Conservation (phyloP, 2,113 vertebrate species). For the Struthio camelus region DNA sequence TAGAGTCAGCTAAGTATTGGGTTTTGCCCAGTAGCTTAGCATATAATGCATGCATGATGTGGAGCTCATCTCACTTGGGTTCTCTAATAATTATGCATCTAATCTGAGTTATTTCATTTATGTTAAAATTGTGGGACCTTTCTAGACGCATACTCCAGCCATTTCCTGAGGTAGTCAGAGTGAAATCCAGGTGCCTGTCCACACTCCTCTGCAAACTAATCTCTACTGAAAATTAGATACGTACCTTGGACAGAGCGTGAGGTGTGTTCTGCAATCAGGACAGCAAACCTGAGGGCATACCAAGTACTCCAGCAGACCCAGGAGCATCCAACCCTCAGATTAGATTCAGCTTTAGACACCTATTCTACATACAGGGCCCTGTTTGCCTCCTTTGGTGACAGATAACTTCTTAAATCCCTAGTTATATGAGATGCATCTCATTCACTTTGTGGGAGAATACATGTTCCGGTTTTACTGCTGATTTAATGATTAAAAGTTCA, state of each 20-base stretch:
- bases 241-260: background rate
- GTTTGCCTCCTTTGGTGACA: background rate
- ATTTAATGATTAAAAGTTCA: background rate
- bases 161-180: background rate
- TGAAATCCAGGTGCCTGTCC: background rate
- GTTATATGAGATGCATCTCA: fast-evolving
- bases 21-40: background rate
- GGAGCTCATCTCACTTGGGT: background rate
- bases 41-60: background rate
- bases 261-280: background rate
- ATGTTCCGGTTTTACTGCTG: background rate
- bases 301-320: background rate
- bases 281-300: background rate
- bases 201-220: background rate
- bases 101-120: background rate
- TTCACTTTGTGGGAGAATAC: background rate
- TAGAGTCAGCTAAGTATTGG: background rate
- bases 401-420: background rate
- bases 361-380: background rate
- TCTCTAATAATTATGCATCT: background rate
- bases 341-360: background rate
- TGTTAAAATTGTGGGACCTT: background rate
- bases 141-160: background rate
- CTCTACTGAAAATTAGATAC: background rate
- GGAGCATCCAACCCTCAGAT: background rate